Percentiles rank a stretch among this genome's conserved stretches.
These are phyloP conservation scores for Ceriagrion tenellum DNA, from an alignment of 2,888 invertebrate genomes.

Conservation along the genomic window DNA sequence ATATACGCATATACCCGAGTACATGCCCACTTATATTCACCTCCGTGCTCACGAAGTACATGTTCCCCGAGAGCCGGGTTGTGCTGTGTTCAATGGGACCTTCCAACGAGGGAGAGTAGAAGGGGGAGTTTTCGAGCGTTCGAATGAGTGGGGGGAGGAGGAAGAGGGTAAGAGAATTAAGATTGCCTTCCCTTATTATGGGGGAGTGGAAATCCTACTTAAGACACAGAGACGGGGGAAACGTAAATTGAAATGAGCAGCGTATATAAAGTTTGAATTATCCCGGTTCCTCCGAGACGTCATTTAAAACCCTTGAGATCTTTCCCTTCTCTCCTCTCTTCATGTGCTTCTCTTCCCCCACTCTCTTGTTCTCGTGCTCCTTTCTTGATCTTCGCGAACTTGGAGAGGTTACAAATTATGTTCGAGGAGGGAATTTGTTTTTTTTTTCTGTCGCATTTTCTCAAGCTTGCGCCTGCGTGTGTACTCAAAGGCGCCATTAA, in stretches of 20 bases:
- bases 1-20: not conserved
- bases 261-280: not conserved
- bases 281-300: not conserved
- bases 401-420: not conserved
- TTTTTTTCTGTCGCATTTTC: not conserved
- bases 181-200: constrained; percentile 49
- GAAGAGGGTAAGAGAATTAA: constrained; percentile 30
- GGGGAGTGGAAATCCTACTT: not conserved
- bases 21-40: not conserved
- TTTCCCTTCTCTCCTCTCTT: not conserved
- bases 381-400: not conserved
- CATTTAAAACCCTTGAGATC: not conserved
- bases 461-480: not conserved
- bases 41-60: not conserved
- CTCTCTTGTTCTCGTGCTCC: not conserved
- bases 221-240: not conserved
- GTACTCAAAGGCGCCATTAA: no score
- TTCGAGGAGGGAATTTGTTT: not conserved
- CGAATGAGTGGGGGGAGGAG: not conserved
- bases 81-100: not conserved
- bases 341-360: not conserved
- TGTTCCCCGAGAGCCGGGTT: not conserved
- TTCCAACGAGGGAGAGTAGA: not conserved
- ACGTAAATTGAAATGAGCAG: not conserved
- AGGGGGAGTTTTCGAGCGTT: not conserved